These are phyloP conservation scores for Meganola albula DNA, from an alignment of 2,888 invertebrate genomes.

Conservation along the genomic window DNA sequence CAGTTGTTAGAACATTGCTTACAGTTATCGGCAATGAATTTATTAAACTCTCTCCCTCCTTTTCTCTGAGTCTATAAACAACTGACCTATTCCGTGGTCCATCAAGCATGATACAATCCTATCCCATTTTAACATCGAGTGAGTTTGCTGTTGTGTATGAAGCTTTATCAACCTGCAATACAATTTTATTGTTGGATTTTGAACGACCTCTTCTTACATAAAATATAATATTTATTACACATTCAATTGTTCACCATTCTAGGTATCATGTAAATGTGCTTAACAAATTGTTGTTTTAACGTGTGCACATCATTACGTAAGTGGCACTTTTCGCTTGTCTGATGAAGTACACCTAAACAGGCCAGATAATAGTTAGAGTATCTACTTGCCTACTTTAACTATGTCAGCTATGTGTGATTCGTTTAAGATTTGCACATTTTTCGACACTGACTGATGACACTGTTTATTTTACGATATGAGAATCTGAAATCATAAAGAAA, in stretches of 20 bases:
- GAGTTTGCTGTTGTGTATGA: too few species aligned
- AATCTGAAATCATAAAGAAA: constrained; percentile 23
- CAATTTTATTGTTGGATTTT: constrained; percentile 4
- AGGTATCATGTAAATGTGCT: constrained; percentile 18
- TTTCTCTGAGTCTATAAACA: constrained; percentile 30
- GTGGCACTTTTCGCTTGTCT: constrained; percentile 14
- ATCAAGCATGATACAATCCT: constrained; percentile 25
- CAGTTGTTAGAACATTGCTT: constrained; percentile 29
- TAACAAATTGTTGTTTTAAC: constrained; percentile 16
- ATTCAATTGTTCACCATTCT: constrained; percentile 17
- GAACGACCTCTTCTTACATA: too few species aligned
- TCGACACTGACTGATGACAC: constrained; percentile 28
- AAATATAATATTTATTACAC: too few species aligned
- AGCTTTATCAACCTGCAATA: too few species aligned
- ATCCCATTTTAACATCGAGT: constrained; percentile 23
- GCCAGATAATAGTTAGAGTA: too few species aligned
- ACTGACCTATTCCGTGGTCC: constrained; percentile 24
- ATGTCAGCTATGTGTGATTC: constrained; percentile 33
- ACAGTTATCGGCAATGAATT: constrained; percentile 38
- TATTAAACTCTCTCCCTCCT: constrained; percentile 36
- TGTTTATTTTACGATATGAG: constrained; percentile 33
- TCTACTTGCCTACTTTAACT: constrained; percentile 26
- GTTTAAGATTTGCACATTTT: constrained; percentile 36
- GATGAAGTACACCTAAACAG: constrained; percentile 39
- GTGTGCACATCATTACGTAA: constrained; percentile 25